Percentiles rank a stretch among this genome's conserved stretches.
These are phyloP conservation scores for Oncorhynchus clarkii DNA, from an alignment of 2,113 vertebrate genomes.

Conservation along the genomic window DNA sequence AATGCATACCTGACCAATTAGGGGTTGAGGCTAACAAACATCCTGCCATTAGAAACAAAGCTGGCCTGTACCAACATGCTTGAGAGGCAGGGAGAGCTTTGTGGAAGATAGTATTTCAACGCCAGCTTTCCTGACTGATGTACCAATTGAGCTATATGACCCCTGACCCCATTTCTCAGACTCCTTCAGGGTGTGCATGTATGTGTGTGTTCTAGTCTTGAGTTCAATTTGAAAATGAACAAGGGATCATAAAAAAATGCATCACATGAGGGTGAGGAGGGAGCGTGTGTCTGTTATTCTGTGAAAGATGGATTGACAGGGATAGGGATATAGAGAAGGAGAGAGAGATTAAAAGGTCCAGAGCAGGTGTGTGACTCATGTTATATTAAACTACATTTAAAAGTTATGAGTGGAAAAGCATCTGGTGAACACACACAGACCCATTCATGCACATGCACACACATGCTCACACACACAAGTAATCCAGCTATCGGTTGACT, in stretches of 20 bases:
- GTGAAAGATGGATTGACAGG: not conserved
- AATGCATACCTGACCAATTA: slow-evolving; percentile 16
- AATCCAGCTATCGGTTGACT: not conserved
- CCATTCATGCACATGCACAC: not conserved
- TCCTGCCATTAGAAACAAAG: too few relatives aligned
- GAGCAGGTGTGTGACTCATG: slow-evolving; percentile 4
- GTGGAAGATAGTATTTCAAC: not conserved
- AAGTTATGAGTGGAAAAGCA: slow-evolving; percentile 17
- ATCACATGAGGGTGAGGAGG: not conserved
- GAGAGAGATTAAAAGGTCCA: not conserved
- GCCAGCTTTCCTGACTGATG: too few relatives aligned
- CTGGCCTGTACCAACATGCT: too few relatives aligned
- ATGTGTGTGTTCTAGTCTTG: not conserved
- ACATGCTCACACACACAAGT: not conserved
- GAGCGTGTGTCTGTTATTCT: not conserved
- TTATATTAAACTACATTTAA: slow-evolving; percentile 19
- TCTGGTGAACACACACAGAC: slow-evolving; percentile 4
- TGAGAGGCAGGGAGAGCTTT: too few relatives aligned
- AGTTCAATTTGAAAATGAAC: slow-evolving; percentile 2
- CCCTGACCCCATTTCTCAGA: too few relatives aligned
- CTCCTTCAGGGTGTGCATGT: not conserved
- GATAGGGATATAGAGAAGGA: not conserved
- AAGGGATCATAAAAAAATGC: not conserved
- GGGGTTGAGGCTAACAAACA: too few relatives aligned
- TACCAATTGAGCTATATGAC: too few relatives aligned